These are phyloP conservation scores for Ceriagrion tenellum DNA, from an alignment of 2,888 invertebrate species.

Conservation along the genomic window DNA sequence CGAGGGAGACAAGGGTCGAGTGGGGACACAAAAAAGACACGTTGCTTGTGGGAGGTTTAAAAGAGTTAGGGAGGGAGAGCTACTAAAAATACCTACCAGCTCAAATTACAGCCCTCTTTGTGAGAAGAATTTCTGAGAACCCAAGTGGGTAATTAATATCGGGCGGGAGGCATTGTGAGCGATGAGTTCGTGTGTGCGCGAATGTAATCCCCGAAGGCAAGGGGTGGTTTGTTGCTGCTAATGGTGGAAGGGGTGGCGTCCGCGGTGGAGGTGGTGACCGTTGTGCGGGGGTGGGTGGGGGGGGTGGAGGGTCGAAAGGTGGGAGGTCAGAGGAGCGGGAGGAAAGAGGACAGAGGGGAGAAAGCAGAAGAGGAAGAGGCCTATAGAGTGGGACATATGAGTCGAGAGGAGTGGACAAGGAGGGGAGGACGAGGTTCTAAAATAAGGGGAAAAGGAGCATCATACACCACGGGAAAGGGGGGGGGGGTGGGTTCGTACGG, in stretches of 20 bases:
- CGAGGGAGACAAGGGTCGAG: neutral
- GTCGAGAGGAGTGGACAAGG: neutral
- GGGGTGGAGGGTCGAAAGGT: neutral
- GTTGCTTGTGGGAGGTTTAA: neutral
- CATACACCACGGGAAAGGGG: neutral
- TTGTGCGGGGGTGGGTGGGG: constrained; percentile 1
- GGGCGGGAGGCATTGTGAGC: constrained; percentile 31
- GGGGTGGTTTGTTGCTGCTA: constrained; percentile 39
- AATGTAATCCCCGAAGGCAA: constrained; percentile 14
- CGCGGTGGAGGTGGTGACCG: neutral
- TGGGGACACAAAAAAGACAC: neutral
- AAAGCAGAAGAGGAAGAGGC: neutral
- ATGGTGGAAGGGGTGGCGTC: neutral
- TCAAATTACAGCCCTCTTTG: constrained; percentile 49
- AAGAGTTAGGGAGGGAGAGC: neutral
- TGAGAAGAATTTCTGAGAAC: constrained; percentile 35
- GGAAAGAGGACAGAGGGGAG: neutral
- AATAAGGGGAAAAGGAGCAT: neutral
- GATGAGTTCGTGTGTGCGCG: neutral
- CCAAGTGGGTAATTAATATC: constrained; percentile 39
- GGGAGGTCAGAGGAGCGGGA: neutral
- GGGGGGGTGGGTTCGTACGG: neutral
- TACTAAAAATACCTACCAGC: constrained; percentile 7
- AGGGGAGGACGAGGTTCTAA: neutral
- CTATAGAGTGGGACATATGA: neutral